phyloP scores from a whole-genome alignment of 2,888 invertebrate species.

The Andrena chrysosceles region DNA sequence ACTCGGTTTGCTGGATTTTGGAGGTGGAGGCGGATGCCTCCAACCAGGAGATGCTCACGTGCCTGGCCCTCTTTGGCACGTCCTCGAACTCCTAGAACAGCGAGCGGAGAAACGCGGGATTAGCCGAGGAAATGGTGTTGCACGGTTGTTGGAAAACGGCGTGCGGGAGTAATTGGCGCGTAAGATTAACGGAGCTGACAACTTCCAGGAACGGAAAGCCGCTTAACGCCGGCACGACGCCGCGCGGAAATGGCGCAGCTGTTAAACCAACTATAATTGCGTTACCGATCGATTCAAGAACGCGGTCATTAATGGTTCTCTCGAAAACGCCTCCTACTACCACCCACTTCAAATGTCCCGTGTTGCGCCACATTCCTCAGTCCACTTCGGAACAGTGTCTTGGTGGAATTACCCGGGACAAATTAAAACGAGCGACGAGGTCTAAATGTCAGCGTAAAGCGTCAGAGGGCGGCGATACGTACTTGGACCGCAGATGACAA shows the following conservation, averaged over 20 bases:
- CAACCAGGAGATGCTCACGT: constrained; percentile 80
- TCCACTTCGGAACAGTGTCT: too few species aligned
- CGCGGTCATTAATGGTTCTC: background rate
- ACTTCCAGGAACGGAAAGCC: constrained; percentile 39
- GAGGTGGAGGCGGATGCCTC: constrained; percentile 65
- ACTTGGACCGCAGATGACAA: constrained; percentile 74
- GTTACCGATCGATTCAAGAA: constrained; percentile 52
- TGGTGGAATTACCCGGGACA: too few species aligned
- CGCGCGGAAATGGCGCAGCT: constrained; percentile 13
- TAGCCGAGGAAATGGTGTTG: background rate
- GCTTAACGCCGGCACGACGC: background rate
- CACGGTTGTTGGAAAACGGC: background rate
- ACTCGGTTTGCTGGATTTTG: constrained; percentile 59
- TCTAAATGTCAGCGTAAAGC: too few species aligned
- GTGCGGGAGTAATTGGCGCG: constrained; percentile 33
- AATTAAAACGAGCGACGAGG: too few species aligned
- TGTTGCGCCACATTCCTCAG: too few species aligned
- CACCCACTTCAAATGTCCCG: too few species aligned
- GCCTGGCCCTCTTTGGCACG: constrained; percentile 75
- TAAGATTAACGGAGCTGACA: constrained; percentile 57
- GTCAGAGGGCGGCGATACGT: constrained; percentile 29
- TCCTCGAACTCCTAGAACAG: constrained; percentile 70
- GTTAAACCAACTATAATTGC: constrained; percentile 48
- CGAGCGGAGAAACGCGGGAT: background rate
- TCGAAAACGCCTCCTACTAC: background rate